phyloP scores from a whole-genome alignment of 2,888 invertebrate genomes.

The Drosophila kambysellisi region DNA sequence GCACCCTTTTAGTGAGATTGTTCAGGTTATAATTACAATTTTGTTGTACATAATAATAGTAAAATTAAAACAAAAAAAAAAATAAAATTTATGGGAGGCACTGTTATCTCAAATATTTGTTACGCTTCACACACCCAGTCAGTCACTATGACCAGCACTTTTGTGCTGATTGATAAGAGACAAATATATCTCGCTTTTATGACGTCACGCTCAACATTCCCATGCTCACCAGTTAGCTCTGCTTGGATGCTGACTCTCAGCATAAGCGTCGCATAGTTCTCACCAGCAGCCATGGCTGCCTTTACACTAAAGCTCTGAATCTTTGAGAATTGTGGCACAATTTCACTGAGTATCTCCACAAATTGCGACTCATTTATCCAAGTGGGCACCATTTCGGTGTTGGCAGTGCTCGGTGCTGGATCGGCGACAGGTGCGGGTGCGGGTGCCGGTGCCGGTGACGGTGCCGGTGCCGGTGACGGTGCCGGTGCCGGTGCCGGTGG shows the following conservation, averaged over 20 bases:
- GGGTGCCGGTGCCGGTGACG: neutral
- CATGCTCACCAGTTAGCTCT: conserved; percentile 50
- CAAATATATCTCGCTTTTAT: conserved; percentile 6
- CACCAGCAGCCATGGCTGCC: conserved; percentile 66
- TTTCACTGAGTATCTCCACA: conserved; percentile 53
- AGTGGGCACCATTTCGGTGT: conserved; percentile 43
- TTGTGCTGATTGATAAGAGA: conserved; percentile 3
- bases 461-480: neutral
- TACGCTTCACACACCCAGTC: neutral
- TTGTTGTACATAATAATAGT: neutral
- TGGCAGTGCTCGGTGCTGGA: neutral
- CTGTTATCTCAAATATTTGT: neutral
- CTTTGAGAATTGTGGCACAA: conserved; percentile 50
- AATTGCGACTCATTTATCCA: conserved; percentile 73
- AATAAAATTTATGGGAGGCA: no score
- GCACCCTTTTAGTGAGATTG: neutral
- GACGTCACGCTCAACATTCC: conserved; percentile 1
- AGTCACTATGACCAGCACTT: conserved; percentile 9
- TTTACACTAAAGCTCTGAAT: conserved; percentile 57
- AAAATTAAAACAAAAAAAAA: neutral
- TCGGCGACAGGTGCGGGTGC: neutral
- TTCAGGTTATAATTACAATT: neutral
- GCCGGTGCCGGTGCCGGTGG: neutral
- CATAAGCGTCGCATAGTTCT: conserved; percentile 78
- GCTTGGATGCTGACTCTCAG: conserved; percentile 60